phyloP scores from a whole-genome alignment of 2,888 invertebrate species.

The Athalia cordata region DNA sequence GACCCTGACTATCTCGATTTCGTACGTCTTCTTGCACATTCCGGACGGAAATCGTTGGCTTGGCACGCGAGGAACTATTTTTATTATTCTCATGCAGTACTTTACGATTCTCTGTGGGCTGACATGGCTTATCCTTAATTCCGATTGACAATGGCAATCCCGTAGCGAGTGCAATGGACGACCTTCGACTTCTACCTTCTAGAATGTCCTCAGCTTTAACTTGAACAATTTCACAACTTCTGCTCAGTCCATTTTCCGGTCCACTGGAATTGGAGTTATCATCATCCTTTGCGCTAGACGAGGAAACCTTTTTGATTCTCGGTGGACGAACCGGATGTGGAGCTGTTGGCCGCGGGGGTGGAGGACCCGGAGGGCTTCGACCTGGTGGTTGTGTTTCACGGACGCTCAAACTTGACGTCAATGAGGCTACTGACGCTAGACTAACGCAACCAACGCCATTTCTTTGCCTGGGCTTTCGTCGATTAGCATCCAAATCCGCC shows the following conservation, averaged over 20 bases:
- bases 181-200: slow-evolving; percentile 62
- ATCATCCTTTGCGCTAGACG: slow-evolving; percentile 68
- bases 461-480: slow-evolving; percentile 80
- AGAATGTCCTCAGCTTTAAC: slow-evolving; percentile 66
- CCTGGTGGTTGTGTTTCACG: slow-evolving; percentile 67
- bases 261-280: slow-evolving; percentile 60
- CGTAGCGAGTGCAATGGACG: slow-evolving; percentile 53
- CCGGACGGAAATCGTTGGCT: neutral
- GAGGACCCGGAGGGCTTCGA: slow-evolving; percentile 63
- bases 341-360: slow-evolving; percentile 50
- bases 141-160: slow-evolving; percentile 54
- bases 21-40: slow-evolving; percentile 1
- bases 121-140: neutral
- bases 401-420: slow-evolving; percentile 62
- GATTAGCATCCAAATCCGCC: slow-evolving; percentile 75
- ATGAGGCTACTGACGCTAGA: slow-evolving; percentile 75
- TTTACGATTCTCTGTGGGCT: neutral
- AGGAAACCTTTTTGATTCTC: slow-evolving; percentile 82
- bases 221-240: slow-evolving; percentile 64
- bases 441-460: slow-evolving; percentile 87
- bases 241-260: slow-evolving; percentile 71
- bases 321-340: slow-evolving; percentile 82
- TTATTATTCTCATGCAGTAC: slow-evolving; percentile 27
- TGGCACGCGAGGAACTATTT: neutral
- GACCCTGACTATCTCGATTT: neutral